These are phyloP conservation scores for Tetragonula clypearis DNA, from an alignment of 1,140 invertebrate species.

Conservation along the genomic window DNA sequence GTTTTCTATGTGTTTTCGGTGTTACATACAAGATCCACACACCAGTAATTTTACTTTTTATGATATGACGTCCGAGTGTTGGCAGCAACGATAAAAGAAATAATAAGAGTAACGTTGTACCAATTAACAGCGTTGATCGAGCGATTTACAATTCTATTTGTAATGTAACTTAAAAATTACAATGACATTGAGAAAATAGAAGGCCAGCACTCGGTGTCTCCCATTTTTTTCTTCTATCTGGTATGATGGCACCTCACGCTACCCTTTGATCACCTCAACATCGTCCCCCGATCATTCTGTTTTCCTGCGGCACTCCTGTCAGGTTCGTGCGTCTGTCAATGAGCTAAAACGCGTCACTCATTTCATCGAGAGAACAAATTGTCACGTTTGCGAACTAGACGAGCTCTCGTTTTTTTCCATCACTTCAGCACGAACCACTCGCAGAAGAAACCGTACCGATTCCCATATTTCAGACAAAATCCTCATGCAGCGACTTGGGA, in stretches of 20 bases:
- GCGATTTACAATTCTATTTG: too few relatives aligned
- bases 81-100: slow-evolving; percentile 45
- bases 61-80: slow-evolving; percentile 76
- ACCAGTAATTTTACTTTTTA: slow-evolving; percentile 76
- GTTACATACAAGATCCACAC: slow-evolving; percentile 80
- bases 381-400: background rate
- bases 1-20: slow-evolving; percentile 81
- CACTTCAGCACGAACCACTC: slow-evolving; percentile 62
- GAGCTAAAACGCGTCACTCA: slow-evolving; percentile 41
- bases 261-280: slow-evolving; percentile 58
- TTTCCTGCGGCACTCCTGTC: slow-evolving; percentile 64
- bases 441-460: slow-evolving; percentile 64
- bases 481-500: slow-evolving; percentile 67
- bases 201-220: slow-evolving; percentile 78
- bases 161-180: too few relatives aligned
- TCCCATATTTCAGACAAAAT: slow-evolving; percentile 60
- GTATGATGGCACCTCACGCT: slow-evolving; percentile 83
- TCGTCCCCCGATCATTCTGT: slow-evolving; percentile 56
- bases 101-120: background rate
- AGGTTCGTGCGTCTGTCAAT: slow-evolving; percentile 63
- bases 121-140: background rate
- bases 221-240: slow-evolving; percentile 78
- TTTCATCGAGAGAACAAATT: slow-evolving; percentile 29
- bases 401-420: slow-evolving; percentile 28
- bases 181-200: background rate